Evolutionary conservation across 2,888 invertebrate species (phyloP).

Genomic region (Parnassius apollo): DNA sequence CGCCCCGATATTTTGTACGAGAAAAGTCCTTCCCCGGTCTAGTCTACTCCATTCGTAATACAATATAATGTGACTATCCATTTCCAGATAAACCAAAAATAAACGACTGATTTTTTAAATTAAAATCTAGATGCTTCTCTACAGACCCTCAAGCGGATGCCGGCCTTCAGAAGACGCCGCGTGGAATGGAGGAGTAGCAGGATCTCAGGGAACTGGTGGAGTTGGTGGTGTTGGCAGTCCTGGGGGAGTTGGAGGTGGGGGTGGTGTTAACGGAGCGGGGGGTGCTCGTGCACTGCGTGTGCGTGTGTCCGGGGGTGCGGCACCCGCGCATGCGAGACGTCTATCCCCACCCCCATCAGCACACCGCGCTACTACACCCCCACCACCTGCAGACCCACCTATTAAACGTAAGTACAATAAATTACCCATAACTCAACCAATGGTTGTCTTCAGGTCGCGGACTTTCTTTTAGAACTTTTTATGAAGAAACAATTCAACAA

Average conservation of each 20-base stretch:
- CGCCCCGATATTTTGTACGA: no score
- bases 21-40: no score
- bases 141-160: slow-evolving; percentile 69
- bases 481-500: no score
- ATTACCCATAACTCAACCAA: no score
- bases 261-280: slow-evolving; percentile 40
- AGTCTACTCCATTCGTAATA: no score
- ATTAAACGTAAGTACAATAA: slow-evolving; percentile 15
- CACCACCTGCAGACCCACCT: slow-evolving; percentile 33
- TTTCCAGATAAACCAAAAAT: no score
- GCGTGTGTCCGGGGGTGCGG: slow-evolving; percentile 56
- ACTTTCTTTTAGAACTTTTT: no score
- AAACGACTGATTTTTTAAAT: no score
- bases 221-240: slow-evolving; percentile 19
- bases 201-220: slow-evolving; percentile 45
- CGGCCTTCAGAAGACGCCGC: slow-evolving; percentile 60
- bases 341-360: slow-evolving; percentile 72
- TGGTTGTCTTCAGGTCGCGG: no score
- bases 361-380: slow-evolving; percentile 69
- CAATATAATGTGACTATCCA: no score
- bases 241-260: slow-evolving; percentile 45
- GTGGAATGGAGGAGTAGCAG: slow-evolving; percentile 51
- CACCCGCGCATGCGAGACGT: slow-evolving; percentile 67
- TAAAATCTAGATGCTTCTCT: slow-evolving; percentile 1
- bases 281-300: slow-evolving; percentile 66